phyloP scores from a whole-genome alignment of 2,113 vertebrate genomes.

The Peromyscus californicus region DNA sequence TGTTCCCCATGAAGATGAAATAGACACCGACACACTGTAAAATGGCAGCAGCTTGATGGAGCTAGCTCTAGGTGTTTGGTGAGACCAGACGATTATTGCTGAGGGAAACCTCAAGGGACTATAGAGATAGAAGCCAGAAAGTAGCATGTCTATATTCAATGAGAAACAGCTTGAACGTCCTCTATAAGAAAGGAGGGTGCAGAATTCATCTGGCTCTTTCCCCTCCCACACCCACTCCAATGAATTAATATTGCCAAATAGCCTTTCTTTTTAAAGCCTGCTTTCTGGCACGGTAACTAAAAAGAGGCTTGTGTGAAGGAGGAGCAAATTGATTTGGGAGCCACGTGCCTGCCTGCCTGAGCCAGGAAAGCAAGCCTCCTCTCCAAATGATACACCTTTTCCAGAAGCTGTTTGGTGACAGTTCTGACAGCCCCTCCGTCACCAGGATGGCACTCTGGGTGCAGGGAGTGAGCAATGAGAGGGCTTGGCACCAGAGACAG shows the following conservation, averaged over 20 bases:
- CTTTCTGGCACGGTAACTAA: not conserved
- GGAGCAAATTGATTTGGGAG: constrained; percentile 30
- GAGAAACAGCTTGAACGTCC: not conserved
- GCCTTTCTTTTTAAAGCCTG: constrained; percentile 43
- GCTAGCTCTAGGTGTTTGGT: not conserved
- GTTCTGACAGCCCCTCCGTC: constrained; percentile 51
- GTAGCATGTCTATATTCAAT: not conserved
- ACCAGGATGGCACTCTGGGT: not conserved
- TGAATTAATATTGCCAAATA: constrained; percentile 25
- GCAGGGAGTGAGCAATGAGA: constrained; percentile 64
- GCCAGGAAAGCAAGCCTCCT: not conserved
- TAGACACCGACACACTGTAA: accelerated
- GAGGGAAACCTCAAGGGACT: not conserved
- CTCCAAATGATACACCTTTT: constrained; percentile 5
- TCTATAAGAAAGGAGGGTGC: not conserved
- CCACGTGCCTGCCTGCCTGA: not conserved
- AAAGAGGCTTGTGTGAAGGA: not conserved
- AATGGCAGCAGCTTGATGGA: not conserved
- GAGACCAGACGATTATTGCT: accelerated
- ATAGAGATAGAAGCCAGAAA: not conserved
- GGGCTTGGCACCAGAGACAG: not conserved
- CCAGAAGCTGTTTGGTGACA: constrained; percentile 19
- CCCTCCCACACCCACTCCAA: accelerated
- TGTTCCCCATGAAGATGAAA: not conserved
- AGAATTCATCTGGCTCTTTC: not conserved